Evolutionary conservation across 2,797 vertebrate species (phyloP).

Genomic region (Avahi laniger): DNA sequence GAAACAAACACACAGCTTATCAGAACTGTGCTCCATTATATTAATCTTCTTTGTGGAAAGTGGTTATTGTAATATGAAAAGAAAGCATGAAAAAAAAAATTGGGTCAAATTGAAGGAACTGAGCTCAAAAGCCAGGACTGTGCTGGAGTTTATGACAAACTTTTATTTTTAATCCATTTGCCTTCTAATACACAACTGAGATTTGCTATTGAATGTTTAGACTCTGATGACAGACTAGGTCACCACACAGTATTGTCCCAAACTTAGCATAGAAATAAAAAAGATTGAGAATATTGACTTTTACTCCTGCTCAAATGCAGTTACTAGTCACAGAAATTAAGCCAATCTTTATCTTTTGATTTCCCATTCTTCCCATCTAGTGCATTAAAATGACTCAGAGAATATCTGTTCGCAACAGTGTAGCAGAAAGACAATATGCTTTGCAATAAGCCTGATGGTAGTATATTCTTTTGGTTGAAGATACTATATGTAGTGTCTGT

Average conservation of each 20-base stretch:
- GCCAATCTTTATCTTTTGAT: neutral
- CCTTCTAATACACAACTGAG: neutral
- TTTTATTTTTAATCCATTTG: neutral
- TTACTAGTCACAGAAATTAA: neutral
- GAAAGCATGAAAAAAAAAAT: neutral
- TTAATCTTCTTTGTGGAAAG: neutral
- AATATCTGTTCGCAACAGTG: neutral
- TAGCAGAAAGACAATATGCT: neutral
- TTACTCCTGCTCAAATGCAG: neutral
- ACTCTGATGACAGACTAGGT: neutral
- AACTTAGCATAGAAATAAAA: neutral
- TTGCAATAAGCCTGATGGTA: neutral
- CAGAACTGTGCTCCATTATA: neutral
- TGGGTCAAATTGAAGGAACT: neutral
- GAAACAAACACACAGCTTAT: neutral
- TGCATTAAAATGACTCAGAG: neutral
- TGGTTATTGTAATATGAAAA: neutral
- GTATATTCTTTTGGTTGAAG: neutral
- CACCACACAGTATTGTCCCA: neutral
- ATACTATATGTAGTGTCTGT: neutral
- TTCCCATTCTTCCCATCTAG: neutral
- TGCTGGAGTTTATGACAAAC: neutral
- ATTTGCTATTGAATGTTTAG: neutral
- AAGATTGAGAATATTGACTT: neutral
- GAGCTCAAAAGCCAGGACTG: neutral